Evolutionary conservation across 2,113 vertebrate genomes (phyloP).

Genomic region (Otis tarda): DNA sequence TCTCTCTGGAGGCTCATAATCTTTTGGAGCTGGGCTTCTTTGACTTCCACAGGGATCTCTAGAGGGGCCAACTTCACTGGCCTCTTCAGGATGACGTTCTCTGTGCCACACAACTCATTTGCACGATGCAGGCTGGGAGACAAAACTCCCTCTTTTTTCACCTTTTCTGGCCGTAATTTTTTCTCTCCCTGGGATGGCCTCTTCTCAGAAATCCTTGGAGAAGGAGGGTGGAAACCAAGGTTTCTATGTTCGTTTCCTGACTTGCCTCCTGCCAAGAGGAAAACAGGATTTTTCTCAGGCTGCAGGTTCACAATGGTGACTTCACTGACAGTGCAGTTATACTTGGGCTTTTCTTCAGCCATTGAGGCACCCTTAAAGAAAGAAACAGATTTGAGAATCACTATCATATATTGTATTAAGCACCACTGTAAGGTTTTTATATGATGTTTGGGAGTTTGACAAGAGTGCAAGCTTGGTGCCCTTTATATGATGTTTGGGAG

Average conservation of each 20-base stretch:
- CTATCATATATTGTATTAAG: not conserved
- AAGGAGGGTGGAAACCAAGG: slow-evolving; percentile 8
- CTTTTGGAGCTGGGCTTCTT: slow-evolving; percentile 77
- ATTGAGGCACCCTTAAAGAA: slow-evolving; percentile 24
- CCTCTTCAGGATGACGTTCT: slow-evolving; percentile 55
- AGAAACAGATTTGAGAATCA: not conserved
- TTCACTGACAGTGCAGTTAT: slow-evolving; percentile 71
- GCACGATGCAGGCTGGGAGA: slow-evolving; percentile 10
- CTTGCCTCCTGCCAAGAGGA: not conserved
- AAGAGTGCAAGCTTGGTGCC: not conserved
- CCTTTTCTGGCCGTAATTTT: slow-evolving; percentile 12
- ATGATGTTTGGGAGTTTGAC: not conserved
- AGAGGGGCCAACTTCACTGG: slow-evolving; percentile 79
- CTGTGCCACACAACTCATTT: slow-evolving; percentile 21
- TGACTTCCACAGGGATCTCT: slow-evolving; percentile 74
- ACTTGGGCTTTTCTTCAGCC: slow-evolving; percentile 56
- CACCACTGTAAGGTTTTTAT: not conserved
- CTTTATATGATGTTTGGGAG: not conserved
- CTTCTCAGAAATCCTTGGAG: slow-evolving; percentile 47
- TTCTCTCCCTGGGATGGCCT: slow-evolving; percentile 10
- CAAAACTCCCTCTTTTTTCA: slow-evolving; percentile 5
- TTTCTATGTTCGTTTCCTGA: not conserved
- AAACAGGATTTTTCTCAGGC: slow-evolving; percentile 39
- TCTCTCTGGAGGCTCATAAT: slow-evolving; percentile 71
- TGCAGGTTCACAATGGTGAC: slow-evolving; percentile 69